A percentile compares a stretch with the other conserved stretches of the same genome.
phyloP scores from a whole-genome alignment of 2,113 vertebrate genomes.

The Ceyx margarethae region DNA sequence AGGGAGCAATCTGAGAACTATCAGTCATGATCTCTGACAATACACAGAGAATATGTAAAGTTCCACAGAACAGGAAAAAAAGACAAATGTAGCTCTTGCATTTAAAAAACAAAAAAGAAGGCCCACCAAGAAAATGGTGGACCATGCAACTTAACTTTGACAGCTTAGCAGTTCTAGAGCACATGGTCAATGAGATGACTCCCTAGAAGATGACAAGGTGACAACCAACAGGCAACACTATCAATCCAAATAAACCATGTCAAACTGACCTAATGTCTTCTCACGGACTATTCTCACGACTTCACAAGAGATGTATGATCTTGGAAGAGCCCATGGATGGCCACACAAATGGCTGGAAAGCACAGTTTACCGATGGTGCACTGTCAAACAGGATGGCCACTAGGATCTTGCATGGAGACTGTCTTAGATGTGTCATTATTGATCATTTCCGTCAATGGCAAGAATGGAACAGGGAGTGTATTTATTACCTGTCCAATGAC shows the following conservation, averaged over 20 bases:
- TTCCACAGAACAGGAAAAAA: not conserved
- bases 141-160: not conserved
- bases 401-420: not conserved
- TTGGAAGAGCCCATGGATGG: not conserved
- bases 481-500: not conserved
- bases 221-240: not conserved
- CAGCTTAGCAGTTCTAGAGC: not conserved
- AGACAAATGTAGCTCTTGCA: not conserved
- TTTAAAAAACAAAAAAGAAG: not conserved
- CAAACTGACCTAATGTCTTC: not conserved
- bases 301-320: not conserved
- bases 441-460: not conserved
- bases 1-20: not conserved
- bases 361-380: rapidly evolving
- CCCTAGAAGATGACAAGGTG: not conserved
- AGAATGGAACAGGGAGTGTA: not conserved
- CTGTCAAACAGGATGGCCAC: not conserved
- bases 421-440: not conserved
- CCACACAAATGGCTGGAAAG: not conserved
- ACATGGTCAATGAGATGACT: not conserved
- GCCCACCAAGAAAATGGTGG: not conserved
- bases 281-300: not conserved
- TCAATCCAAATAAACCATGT: not conserved
- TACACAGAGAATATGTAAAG: not conserved
- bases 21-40: not conserved